These are phyloP conservation scores for Pomacea maculata DNA, from an alignment of 1,140 invertebrate species.

Conservation along the genomic window DNA sequence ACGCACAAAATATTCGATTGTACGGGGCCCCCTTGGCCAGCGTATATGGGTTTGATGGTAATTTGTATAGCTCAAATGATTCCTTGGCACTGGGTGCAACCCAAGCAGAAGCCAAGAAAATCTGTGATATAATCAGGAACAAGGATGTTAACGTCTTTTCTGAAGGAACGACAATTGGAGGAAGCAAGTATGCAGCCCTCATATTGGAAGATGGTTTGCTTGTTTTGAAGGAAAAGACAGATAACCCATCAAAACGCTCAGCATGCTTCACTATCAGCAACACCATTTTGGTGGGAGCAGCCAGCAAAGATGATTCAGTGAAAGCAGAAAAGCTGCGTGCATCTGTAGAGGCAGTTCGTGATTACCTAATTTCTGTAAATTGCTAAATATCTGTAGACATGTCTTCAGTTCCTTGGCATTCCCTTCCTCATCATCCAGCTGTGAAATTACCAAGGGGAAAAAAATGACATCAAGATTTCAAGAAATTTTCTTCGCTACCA, in stretches of 20 bases:
- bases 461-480: no score
- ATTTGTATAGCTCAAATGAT: no score
- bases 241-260: neutral
- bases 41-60: no score
- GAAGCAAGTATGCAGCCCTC: neutral
- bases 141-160: neutral
- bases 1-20: no score
- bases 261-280: neutral
- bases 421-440: no score
- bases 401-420: no score
- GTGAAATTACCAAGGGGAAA: no score
- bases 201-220: neutral
- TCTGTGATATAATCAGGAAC: neutral
- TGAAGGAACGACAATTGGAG: neutral
- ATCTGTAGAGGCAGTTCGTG: neutral
- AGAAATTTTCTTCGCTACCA: no score
- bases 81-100: no score
- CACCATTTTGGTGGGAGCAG: neutral
- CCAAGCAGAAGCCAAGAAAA: no score
- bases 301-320: neutral
- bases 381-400: neutral
- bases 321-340: neutral
- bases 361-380: neutral
- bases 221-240: neutral
- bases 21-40: no score